Evolutionary conservation across 2,888 invertebrate genomes (phyloP), one percentile per base, ranked within the genome.

Genomic region (Harpalus rubripes): DNA sequence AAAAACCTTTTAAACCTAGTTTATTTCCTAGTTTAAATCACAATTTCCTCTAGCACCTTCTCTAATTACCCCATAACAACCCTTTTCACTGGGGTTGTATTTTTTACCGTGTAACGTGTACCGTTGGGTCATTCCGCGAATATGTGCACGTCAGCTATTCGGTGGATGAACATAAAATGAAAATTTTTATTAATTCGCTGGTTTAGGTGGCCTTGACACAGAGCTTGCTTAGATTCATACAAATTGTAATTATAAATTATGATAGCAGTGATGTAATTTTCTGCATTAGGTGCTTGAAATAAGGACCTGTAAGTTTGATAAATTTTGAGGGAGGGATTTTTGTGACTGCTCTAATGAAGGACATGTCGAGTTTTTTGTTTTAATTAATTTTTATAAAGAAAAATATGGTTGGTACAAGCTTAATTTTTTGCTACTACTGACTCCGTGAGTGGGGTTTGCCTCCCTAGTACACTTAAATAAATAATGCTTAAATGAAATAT

Each of bases 191-290:
- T 61, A 61, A 61, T 15, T 15, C 5, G 16, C 18, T 15, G 61
- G 5, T 7, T 18, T 15, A 15, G 8, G 16, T 61, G 61, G 16
- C 61, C 61, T 61, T 61, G 61, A 61, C 61, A 61, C 15, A 8
- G 7, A 10, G 44, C 44, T 52, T 52, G 12, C 44, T 52, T 12
- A 52, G 72, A 18, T 74, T 74, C 44, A 74, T 44, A 44, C 44
- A 15, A 1, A 44, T 8, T 41, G 18, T 74, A 74, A 74, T 74
- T 74, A 44, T 74, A 18, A 74, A 74, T 74, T 41, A 74, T 74
- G 22, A 18, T 16, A 16, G 26, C 41, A 10, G 41, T 8, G 16
- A 44, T 39, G 41, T 74, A 74, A 16, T 74, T 44, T 74, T 10
- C 52, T 39, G 44, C 44, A 12, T 0, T 52, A 12, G 44, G 10